Percentiles rank a stretch among this genome's conserved stretches.
Conservation (phyloP, 2,888 invertebrate species). For the Drosophila melanocephala region DNA sequence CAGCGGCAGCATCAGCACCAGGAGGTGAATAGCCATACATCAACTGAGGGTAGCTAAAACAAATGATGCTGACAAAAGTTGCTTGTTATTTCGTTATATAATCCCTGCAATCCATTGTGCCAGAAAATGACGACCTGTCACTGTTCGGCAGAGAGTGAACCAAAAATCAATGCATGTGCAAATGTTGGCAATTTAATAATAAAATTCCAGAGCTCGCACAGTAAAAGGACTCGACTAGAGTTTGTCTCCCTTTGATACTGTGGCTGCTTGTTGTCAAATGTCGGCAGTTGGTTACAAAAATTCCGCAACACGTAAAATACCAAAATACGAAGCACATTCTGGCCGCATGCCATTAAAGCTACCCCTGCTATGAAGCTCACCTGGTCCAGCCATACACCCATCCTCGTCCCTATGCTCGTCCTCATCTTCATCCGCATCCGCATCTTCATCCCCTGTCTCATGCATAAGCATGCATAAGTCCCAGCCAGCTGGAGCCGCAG, state of each 20-base stretch:
- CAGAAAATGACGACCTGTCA: constrained; percentile 41
- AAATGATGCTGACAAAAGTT: constrained; percentile 50
- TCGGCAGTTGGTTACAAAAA: constrained; percentile 59
- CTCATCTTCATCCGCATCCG: not conserved
- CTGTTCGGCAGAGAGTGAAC: not conserved
- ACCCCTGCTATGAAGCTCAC: constrained; percentile 13
- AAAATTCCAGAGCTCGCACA: constrained; percentile 57
- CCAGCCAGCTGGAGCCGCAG: constrained; percentile 31
- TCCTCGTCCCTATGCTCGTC: constrained; percentile 10
- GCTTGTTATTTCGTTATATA: constrained; percentile 51
- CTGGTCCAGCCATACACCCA: constrained; percentile 15
- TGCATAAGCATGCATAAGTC: constrained; percentile 19
- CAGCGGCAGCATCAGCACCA: not conserved
- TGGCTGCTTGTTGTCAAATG: constrained; percentile 52
- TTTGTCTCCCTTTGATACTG: constrained; percentile 47
- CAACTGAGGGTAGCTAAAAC: constrained; percentile 34
- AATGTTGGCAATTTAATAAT: constrained; percentile 70
- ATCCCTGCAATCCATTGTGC: constrained; percentile 31
- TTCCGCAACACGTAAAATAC: constrained; percentile 75
- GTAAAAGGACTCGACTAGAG: constrained; percentile 25
- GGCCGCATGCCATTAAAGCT: constrained; percentile 53
- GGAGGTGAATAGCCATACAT: constrained; percentile 32
- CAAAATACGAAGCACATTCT: constrained; percentile 51
- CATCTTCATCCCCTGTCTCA: not conserved
- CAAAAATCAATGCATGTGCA: constrained; percentile 51